A percentile compares a stretch with the other conserved stretches of the same genome.
Conservation (phyloP, 1,140 invertebrate species). For the Aculops lycopersici region DNA sequence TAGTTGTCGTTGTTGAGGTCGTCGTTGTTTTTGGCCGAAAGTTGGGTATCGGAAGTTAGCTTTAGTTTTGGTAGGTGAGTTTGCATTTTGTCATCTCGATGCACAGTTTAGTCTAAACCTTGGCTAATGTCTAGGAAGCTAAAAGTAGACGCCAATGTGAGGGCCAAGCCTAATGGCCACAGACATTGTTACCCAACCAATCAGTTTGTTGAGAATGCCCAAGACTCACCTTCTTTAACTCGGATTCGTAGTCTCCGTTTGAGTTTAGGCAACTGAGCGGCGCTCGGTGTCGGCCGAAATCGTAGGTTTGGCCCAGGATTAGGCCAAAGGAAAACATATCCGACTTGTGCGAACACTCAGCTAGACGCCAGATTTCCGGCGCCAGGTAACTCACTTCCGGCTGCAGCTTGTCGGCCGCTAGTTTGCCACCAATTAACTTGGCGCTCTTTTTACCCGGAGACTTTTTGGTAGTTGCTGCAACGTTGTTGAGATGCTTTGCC, state of each 20-base stretch:
- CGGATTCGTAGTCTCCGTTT: constrained; percentile 56
- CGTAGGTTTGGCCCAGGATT: constrained; percentile 63
- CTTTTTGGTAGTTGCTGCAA: no score
- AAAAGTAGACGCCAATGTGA: background rate
- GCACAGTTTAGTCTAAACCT: background rate
- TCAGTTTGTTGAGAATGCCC: background rate
- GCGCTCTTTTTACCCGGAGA: no score
- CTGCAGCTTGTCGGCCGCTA: no score
- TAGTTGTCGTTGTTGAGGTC: no score
- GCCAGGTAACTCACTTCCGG: constrained; percentile 69
- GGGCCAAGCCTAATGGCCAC: constrained; percentile 2
- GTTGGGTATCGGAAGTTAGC: no score
- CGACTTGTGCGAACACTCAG: constrained; percentile 43
- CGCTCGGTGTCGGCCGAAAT: constrained; percentile 40
- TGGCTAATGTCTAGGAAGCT: background rate
- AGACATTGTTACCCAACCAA: constrained; percentile 3
- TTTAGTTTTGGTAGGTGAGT: no score
- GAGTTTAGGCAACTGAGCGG: constrained; percentile 55
- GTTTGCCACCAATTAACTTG: no score
- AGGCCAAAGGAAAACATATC: constrained; percentile 91
- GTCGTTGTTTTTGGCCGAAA: no score
- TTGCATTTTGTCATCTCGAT: no score
- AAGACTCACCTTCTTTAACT: constrained; percentile 31
- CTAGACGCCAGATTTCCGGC: constrained; percentile 52
- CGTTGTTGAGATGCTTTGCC: constrained; percentile 51